phyloP scores from a whole-genome alignment of 2,888 invertebrate species.

The Carterocephalus palaemon region DNA sequence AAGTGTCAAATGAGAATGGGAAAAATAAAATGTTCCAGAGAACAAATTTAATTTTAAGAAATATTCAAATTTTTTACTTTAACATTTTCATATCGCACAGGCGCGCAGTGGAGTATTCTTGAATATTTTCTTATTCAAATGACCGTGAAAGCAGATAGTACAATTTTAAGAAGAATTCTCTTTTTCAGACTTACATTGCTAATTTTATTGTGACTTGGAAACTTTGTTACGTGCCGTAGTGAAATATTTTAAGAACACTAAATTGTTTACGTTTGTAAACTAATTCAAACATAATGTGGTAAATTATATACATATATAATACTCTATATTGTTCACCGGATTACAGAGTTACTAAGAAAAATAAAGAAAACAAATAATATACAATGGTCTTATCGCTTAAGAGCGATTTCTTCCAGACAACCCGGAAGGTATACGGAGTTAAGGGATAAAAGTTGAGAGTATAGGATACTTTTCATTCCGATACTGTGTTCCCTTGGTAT shows the following conservation, averaged over 20 bases:
- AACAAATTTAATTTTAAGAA: conserved; percentile 17
- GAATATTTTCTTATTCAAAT: conserved; percentile 15
- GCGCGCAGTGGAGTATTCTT: conserved; percentile 3
- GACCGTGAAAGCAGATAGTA: conserved; percentile 13
- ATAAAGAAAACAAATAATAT: no score
- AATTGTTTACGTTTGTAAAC: neutral
- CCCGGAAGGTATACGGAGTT: no score
- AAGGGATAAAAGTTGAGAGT: no score
- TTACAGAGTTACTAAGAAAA: no score
- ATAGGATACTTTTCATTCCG: no score
- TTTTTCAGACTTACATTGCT: conserved; percentile 7
- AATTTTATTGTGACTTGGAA: conserved; percentile 12
- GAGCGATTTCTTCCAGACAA: no score
- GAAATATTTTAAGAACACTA: neutral
- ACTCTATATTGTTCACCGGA: no score
- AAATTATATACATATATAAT: no score
- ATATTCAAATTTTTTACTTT: conserved; percentile 11
- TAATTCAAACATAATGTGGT: no score
- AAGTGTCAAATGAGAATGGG: neutral
- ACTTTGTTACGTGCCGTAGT: neutral
- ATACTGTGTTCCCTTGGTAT: no score
- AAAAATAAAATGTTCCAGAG: neutral
- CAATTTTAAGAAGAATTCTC: conserved; percentile 14
- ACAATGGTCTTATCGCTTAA: no score
- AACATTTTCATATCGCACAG: conserved; percentile 6